Percentiles rank a stretch among this genome's conserved stretches.
Evolutionary conservation across 2,113 vertebrate species (phyloP).

Genomic region (Larimichthys crocea): DNA sequence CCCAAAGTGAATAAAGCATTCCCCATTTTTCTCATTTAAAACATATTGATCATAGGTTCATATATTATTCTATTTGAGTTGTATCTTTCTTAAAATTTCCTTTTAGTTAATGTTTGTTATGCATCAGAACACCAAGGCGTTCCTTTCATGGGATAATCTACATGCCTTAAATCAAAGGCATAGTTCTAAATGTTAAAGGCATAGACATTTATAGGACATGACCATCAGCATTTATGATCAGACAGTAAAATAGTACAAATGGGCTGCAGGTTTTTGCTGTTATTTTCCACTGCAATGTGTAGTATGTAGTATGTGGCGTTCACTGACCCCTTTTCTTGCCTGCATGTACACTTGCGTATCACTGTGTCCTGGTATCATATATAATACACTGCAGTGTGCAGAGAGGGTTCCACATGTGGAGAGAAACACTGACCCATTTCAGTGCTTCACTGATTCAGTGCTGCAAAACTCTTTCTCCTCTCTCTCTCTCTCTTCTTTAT

Average conservation of each 20-base stretch:
- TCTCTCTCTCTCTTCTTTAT: background rate
- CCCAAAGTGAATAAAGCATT: too few relatives aligned
- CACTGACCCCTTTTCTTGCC: slow-evolving; percentile 20
- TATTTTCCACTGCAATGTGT: background rate
- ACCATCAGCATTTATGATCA: background rate
- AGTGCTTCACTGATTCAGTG: background rate
- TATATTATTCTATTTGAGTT: too few relatives aligned
- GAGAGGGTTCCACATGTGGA: slow-evolving; percentile 14
- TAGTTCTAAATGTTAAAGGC: too few relatives aligned
- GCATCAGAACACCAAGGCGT: too few relatives aligned
- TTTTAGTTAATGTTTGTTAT: too few relatives aligned
- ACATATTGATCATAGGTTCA: too few relatives aligned
- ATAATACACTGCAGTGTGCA: slow-evolving; percentile 36
- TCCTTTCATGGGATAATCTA: too few relatives aligned
- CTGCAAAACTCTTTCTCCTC: background rate
- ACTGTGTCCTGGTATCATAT: slow-evolving; percentile 30
- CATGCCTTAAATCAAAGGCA: too few relatives aligned
- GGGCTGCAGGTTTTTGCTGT: background rate
- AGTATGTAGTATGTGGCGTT: slow-evolving; percentile 10
- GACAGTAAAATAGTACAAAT: background rate
- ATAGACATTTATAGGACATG: background rate
- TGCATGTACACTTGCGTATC: slow-evolving; percentile 9
- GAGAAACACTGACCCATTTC: slow-evolving; percentile 51
- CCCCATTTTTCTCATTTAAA: too few relatives aligned
- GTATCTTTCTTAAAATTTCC: too few relatives aligned